These are phyloP conservation scores for Dynastes grantii DNA, from an alignment of 2,888 invertebrate genomes.

Conservation along the genomic window DNA sequence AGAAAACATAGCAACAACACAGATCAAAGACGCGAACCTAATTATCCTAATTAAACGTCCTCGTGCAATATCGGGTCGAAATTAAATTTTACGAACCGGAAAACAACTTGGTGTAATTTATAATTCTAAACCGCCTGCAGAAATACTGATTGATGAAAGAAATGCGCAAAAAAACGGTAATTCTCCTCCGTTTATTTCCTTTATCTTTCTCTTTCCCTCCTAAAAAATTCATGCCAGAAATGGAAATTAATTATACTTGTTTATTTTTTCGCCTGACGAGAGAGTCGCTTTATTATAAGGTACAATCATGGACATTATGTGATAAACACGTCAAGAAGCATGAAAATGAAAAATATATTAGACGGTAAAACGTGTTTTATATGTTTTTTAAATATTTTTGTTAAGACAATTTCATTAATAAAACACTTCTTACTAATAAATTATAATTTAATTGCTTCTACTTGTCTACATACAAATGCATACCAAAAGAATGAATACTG, in stretches of 20 bases:
- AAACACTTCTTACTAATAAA: too few relatives aligned
- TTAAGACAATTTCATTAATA: too few relatives aligned
- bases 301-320: background rate
- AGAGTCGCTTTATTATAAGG: background rate
- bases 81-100: background rate
- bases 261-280: background rate
- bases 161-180: background rate
- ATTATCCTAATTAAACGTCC: slow-evolving; percentile 9
- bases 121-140: background rate
- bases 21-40: background rate
- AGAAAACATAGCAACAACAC: too few relatives aligned
- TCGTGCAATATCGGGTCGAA: slow-evolving; percentile 6
- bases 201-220: background rate
- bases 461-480: too few relatives aligned
- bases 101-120: background rate
- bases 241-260: background rate
- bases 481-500: too few relatives aligned
- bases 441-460: too few relatives aligned
- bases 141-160: background rate
- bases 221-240: background rate
- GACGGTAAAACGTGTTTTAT: too few relatives aligned
- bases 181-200: background rate
- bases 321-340: background rate
- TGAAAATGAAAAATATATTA: background rate
- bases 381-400: too few relatives aligned